These are phyloP conservation scores for Adelognathus sp. DNA, from an alignment of 2,888 invertebrate genomes.

Conservation along the genomic window DNA sequence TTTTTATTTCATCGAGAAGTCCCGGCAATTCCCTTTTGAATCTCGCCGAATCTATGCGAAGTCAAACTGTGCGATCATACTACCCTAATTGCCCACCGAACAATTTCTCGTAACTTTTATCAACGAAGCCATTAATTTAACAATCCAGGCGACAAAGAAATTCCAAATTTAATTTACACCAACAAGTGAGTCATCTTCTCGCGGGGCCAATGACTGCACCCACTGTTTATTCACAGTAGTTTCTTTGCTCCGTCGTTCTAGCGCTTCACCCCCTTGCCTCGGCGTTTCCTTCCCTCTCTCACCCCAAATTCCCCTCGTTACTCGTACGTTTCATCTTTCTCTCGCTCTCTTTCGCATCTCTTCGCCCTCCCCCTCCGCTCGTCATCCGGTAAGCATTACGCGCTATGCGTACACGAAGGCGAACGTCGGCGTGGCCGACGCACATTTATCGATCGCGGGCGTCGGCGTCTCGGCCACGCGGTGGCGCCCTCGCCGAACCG, in stretches of 20 bases:
- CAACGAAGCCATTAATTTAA: too few species aligned
- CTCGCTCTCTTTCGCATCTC: conserved; percentile 5
- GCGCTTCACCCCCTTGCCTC: conserved; percentile 28
- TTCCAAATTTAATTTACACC: background rate
- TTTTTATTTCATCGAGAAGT: too few species aligned
- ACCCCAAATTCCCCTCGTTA: conserved; percentile 31
- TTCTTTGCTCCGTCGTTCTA: conserved; percentile 25
- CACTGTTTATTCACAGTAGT: background rate
- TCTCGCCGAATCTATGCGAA: too few species aligned
- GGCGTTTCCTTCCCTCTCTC: conserved; percentile 31
- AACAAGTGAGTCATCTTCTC: background rate
- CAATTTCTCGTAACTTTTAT: too few species aligned
- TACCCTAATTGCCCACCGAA: too few species aligned
- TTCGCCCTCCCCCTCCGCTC: conserved; percentile 40
- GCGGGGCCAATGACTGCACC: conserved; percentile 5
- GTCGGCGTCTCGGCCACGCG: conserved; percentile 70
- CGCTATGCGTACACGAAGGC: conserved; percentile 57
- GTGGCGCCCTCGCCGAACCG: conserved; percentile 76
- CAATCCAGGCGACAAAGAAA: too few species aligned
- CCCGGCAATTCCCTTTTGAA: too few species aligned
- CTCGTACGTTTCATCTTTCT: conserved; percentile 17
- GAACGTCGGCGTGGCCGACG: conserved; percentile 65
- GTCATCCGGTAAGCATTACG: conserved; percentile 56
- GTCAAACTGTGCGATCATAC: too few species aligned
- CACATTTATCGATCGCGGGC: conserved; percentile 78